Percentiles rank a stretch among this genome's conserved stretches.
Conservation (phyloP, 2,888 invertebrate species). For the Sminthurinus aureus region DNA sequence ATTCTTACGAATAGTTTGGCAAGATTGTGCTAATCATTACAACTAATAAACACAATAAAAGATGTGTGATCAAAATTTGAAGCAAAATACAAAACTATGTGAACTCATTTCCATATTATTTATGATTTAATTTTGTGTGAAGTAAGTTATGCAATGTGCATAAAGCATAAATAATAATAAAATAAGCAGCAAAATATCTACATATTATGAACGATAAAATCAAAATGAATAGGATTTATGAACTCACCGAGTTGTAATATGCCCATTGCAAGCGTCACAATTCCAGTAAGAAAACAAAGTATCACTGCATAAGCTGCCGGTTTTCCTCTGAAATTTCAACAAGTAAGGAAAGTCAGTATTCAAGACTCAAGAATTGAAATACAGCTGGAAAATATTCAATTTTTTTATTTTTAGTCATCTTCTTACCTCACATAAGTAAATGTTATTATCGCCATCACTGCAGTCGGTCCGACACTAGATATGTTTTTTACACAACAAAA, state of each 20-base stretch:
- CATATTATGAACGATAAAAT: too few species aligned
- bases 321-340: slow-evolving; percentile 31
- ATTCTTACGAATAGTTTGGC: too few species aligned
- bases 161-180: too few species aligned
- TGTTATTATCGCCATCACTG: slow-evolving; percentile 58
- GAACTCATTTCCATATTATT: too few species aligned
- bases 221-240: too few species aligned
- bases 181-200: too few species aligned
- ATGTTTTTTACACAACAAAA: not conserved
- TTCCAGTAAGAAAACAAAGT: slow-evolving; percentile 55
- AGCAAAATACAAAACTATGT: too few species aligned
- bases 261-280: slow-evolving; percentile 56
- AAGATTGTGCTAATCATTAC: too few species aligned
- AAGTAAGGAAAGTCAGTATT: not conserved
- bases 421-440: slow-evolving; percentile 50
- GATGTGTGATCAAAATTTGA: too few species aligned
- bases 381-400: not conserved
- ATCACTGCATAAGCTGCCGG: slow-evolving; percentile 56
- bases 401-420: not conserved
- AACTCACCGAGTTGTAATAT: slow-evolving; percentile 54
- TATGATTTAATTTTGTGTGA: too few species aligned
- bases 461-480: slow-evolving; percentile 46
- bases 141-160: too few species aligned
- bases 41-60: too few species aligned
- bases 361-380: not conserved